Percentiles rank a stretch among this genome's conserved stretches.
Evolutionary conservation across 2,888 invertebrate species (phyloP).

Genomic region (Leptopterna dolabrata): DNA sequence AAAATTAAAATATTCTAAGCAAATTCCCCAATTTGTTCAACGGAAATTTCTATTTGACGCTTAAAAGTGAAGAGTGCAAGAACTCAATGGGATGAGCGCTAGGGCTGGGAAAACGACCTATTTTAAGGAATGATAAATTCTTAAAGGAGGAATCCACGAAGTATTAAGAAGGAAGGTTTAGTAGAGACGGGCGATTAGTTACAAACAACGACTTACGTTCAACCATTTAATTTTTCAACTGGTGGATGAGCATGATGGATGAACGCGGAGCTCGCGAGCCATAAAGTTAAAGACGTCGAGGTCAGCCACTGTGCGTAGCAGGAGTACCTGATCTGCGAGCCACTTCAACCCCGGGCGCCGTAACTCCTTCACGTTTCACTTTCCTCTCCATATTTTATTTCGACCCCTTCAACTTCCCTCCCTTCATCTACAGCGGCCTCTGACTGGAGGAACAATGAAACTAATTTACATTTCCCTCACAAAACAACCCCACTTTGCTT

Average conservation of each 20-base stretch:
- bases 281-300: background rate
- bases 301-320: background rate
- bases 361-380: slow-evolving; percentile 29
- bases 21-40: too few species aligned
- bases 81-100: too few species aligned
- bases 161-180: too few species aligned
- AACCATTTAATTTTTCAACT: background rate
- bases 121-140: too few species aligned
- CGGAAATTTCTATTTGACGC: too few species aligned
- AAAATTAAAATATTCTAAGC: too few species aligned
- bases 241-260: background rate
- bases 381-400: slow-evolving; percentile 29
- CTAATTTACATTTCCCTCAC: slow-evolving; percentile 47
- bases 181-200: background rate
- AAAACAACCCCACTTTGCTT: slow-evolving; percentile 30
- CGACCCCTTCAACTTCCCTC: slow-evolving; percentile 29
- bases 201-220: background rate
- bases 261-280: background rate
- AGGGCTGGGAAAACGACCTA: too few species aligned
- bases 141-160: too few species aligned
- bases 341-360: slow-evolving; percentile 5
- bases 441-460: slow-evolving; percentile 41
- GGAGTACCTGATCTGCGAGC: background rate
- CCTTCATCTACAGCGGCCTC: slow-evolving; percentile 13
- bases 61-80: too few species aligned